Evolutionary conservation across 2,888 invertebrate genomes (phyloP), one percentile per base, ranked within the genome.

Genomic region (Eupithecia dodoneata): DNA sequence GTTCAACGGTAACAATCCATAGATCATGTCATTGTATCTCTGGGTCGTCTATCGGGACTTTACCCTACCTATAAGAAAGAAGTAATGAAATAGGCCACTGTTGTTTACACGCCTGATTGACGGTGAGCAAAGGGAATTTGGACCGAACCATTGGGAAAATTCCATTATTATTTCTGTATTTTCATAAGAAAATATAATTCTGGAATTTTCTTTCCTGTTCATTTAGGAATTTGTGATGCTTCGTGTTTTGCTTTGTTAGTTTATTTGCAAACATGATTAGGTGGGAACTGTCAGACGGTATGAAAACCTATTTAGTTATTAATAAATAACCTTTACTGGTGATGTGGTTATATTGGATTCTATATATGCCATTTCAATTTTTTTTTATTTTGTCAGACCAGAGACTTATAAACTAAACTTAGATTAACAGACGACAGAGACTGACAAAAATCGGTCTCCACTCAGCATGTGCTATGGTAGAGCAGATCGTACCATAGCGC

Each of bases 21-120:
- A 0, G n/a, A 18, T 18, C n/a, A n/a, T n/a, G n/a, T n/a, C n/a
- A n/a, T n/a, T n/a, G 59, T 18, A 59, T 59, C 18, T 10, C 18
- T 9, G 18, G n/a, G 63, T 30, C 30, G 12, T 63, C 18, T 10
- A 63, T 30, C 30, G 3, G 63, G 18, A n/a, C 63, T 63, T 63
- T 63, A 63, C 63, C 63, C 18, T 63, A 63, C 63, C 63, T 10
- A 59, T 10, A 59, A 18, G 18, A 63, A 30, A 30, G 12, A 59
- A 13, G 30, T 41, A 65, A 65, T 65, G 30, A 42, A 66, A 66
- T 66, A 66, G 9, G 15, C 66, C 66, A 15, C 42, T 66, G 41
- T 72, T 77, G 71, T 75, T 75, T 78, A 70, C 69, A 55, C 41
- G 55, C 44, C 45, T 76, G 76, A 76, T 76, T 78, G 59, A 41